Evolutionary conservation across 92 coral and sea anemone species (phyloP), one percentile per base, ranked within the genome.

Genomic region (Parazoanthus atlanticus): DNA sequence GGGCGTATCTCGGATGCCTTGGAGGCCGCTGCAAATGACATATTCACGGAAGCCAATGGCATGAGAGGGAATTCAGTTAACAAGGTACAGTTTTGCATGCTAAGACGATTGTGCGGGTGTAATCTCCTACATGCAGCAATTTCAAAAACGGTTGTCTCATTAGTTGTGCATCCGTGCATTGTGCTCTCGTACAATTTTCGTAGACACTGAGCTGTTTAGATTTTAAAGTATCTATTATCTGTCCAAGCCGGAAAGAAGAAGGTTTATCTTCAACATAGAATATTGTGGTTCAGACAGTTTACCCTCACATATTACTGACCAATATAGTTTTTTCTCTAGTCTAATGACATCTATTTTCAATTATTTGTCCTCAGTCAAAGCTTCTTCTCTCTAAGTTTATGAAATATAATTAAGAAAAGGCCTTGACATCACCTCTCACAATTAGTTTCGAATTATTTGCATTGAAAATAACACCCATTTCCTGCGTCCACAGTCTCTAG

Each of bases 401-500:
- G 2, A 23, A 19, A 61, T 23, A 23, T n/a, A 6, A 61, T 21
- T n/a, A n/a, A 17, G 3, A 61, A 61, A 61, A 61, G 69, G 26
- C 69, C 25, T 61, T 19, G 15, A 5, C 5, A 61, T 2, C 69
- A 13, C 69, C 26, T 23, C 25, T 23, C 26, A 13, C 2, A 56
- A 56, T 56, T 56, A 19, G 65, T 6, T 56, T 11, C 0, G 25
- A 56, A 56, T 56, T 56, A 56, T 56, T 56, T 15, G 65, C 8
- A 36, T 40, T 66, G 25, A 1, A 25, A 66, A 69, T 13, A 36
- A 31, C 25, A 31, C 78, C 23, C 7, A 19, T 31, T 43, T 16
- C 31, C n/a, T 38, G 9, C 90, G 78, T 89, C 40, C 66, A 52
- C 85, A 94, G 97, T 92, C 97, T 26, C 87, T 94, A 15, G 93